phyloP scores from a whole-genome alignment of 2,113 vertebrate species.

The Heloderma charlesbogerti region DNA sequence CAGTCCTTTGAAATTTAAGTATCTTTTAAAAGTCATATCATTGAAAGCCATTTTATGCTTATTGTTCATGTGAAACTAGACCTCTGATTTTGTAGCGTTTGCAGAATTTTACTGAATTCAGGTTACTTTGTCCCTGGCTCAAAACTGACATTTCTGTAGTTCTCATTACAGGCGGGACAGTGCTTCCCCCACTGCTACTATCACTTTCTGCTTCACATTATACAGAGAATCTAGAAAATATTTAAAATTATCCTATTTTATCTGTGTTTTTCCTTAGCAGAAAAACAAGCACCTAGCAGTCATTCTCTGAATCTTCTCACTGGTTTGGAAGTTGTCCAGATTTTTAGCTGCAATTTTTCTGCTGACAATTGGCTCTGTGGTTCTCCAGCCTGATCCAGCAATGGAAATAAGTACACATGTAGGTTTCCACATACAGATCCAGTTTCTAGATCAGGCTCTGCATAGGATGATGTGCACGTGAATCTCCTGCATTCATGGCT shows the following conservation, averaged over 20 bases:
- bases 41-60: background rate
- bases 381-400: background rate
- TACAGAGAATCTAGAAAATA: background rate
- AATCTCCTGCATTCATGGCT: background rate
- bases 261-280: background rate
- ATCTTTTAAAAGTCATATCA: conserved; percentile 15
- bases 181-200: too few relatives aligned
- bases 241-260: background rate
- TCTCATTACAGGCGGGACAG: background rate
- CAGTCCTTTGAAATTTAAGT: conserved; percentile 12
- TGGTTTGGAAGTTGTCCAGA: background rate
- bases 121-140: background rate
- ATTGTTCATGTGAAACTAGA: background rate
- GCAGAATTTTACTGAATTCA: background rate
- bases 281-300: background rate
- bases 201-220: background rate
- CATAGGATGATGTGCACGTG: background rate
- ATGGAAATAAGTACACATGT: background rate
- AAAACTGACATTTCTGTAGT: background rate
- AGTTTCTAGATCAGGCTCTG: background rate
- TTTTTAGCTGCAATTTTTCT: background rate
- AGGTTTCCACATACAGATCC: background rate
- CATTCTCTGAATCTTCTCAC: background rate
- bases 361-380: background rate
- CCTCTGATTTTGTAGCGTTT: background rate